Base-by-base conservation (phyloP, 2,888 invertebrate species). In the Galerucella nymphaeae region DNA sequence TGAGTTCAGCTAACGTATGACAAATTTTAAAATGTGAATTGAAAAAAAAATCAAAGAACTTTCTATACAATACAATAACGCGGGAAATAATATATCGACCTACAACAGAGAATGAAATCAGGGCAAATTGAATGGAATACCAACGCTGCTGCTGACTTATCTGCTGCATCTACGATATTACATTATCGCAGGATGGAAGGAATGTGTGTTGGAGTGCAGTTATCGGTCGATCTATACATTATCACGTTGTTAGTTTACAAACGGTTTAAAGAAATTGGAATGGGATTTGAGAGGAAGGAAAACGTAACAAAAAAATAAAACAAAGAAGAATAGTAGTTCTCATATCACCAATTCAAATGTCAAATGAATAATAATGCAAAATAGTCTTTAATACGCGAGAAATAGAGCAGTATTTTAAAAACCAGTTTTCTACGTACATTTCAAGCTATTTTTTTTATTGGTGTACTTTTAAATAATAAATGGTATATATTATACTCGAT, bases 81-180 rank as follows among this genome's bases (percentile, higher is more conserved):
- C 45, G 45, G 11, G 45, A 45, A 13, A 45, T 14, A 2, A 14
- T 53, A 2, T 53, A 53, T 16, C 53, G 16, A 53, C 18, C 8
- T 18, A 50, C 16, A 50, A 50, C 16, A 50, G 16, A 50, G 50
- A 50, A 50, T 50, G 38, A 64, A 50, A 53, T 64, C 53, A 64
- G 64, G 64, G 14, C 50, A 64, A 64, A 61, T 50, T 50, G 30
- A 64, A 64, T 45, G 38, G 18, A 63, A 63, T 63, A 63, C 48
- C 23, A 62, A 42, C 41, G 42, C 61, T n/a, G n/a, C 14, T 41
- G 42, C 61, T n/a, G 61, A 64, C n/a, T 64, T 64, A 64, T 64
- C 64, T 64, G 23, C 30, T 30, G 14, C 50, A 64, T 64, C 64
- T 64, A 64, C 50, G 48, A 64, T 63, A 63, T 18, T 30, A 63